phyloP scores from a whole-genome alignment of 2,113 vertebrate species.

The Tupaia chinensis region DNA sequence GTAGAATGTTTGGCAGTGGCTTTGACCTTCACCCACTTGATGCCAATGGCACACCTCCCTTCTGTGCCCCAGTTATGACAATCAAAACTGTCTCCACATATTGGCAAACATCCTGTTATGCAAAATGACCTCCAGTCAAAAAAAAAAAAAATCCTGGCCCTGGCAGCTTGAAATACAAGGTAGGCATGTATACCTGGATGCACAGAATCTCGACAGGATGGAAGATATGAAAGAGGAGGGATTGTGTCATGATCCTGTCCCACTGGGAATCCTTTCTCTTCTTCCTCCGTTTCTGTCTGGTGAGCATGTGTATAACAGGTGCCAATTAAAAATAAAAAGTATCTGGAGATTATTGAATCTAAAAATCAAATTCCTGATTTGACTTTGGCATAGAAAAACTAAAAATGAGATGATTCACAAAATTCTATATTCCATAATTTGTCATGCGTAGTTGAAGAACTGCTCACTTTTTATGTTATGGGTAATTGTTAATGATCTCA shows the following conservation, averaged over 20 bases:
- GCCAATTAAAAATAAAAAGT: too few species aligned
- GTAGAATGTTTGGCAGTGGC: background rate
- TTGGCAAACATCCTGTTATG: background rate
- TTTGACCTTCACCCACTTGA: background rate
- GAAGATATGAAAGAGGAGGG: too few species aligned
- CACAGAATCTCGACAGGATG: too few species aligned
- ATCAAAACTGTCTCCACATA: background rate
- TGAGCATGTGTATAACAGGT: too few species aligned
- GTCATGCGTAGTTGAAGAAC: background rate
- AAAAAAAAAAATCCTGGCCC: too few species aligned
- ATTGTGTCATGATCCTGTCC: too few species aligned
- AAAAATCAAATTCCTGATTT: constrained; percentile 20
- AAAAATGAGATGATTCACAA: background rate
- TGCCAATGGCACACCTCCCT: background rate
- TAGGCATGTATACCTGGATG: too few species aligned
- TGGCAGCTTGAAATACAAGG: too few species aligned
- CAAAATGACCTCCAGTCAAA: background rate
- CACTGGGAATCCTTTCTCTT: too few species aligned
- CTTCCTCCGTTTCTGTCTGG: too few species aligned
- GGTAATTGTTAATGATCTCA: background rate
- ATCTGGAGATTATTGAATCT: constrained; percentile 44
- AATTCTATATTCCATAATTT: background rate
- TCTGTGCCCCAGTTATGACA: background rate
- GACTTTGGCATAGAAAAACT: background rate
- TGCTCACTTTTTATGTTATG: background rate